Conservation (phyloP, 2,888 invertebrate genomes). For the Agrochola litura region DNA sequence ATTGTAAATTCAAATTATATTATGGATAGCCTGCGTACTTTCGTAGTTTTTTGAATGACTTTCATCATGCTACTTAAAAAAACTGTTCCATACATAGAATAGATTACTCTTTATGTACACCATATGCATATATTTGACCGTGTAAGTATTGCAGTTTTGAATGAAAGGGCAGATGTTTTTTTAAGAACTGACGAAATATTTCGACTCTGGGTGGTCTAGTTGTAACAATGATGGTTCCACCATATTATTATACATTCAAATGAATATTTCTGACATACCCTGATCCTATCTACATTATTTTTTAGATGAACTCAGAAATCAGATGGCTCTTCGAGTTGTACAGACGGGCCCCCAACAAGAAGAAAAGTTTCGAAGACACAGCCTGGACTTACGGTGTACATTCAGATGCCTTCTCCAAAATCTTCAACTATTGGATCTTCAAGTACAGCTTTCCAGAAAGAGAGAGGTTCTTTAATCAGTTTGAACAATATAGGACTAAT, state of each 20-base stretch:
- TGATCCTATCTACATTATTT: not conserved
- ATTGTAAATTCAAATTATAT: not conserved
- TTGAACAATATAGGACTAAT: constrained; percentile 93
- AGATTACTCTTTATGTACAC: too few species aligned
- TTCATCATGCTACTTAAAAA: not conserved
- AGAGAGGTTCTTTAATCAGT: constrained; percentile 92
- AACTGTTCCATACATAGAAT: too few species aligned
- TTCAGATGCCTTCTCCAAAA: constrained; percentile 91
- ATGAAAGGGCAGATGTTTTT: too few species aligned
- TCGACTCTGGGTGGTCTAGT: too few species aligned
- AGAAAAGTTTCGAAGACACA: constrained; percentile 89
- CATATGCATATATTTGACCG: too few species aligned
- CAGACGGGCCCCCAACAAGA: constrained; percentile 75
- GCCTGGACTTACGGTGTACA: constrained; percentile 96
- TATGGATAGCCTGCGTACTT: not conserved
- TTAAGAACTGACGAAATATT: too few species aligned
- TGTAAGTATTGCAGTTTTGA: too few species aligned
- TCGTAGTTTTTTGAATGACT: not conserved
- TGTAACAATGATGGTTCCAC: too few species aligned
- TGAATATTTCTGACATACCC: not conserved
- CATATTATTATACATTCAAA: too few species aligned
- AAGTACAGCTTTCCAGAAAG: constrained; percentile 92
- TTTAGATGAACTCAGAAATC: constrained; percentile 90
- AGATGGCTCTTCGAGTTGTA: constrained; percentile 88
- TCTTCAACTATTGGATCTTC: constrained; percentile 94